A percentile compares a stretch with the other conserved stretches of the same genome.
Evolutionary conservation across 2,113 vertebrate genomes (phyloP).

Genomic region (Silurus meridionalis): DNA sequence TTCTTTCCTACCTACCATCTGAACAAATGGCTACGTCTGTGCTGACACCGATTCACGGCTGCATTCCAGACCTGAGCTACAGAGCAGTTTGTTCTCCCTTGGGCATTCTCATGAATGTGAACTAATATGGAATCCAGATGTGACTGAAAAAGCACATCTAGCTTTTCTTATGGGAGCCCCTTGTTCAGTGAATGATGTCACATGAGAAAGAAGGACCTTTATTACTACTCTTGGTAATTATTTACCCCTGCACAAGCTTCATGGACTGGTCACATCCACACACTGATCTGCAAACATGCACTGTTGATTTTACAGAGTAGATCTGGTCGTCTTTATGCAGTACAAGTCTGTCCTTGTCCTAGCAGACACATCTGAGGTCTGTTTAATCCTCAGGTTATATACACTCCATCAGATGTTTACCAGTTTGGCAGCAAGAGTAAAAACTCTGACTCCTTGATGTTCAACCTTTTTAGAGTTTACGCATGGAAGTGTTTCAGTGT

Average conservation of each 20-base stretch:
- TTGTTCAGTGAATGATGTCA: conserved; percentile 16
- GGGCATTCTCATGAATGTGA: conserved; percentile 22
- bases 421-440: conserved; percentile 34
- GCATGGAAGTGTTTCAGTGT: conserved; percentile 2
- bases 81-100: conserved; percentile 20
- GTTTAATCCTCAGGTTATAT: conserved; percentile 44
- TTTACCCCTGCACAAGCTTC: conserved; percentile 37
- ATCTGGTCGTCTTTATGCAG: background rate
- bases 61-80: conserved; percentile 45
- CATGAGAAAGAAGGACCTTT: conserved; percentile 35
- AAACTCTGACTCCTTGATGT: conserved; percentile 33
- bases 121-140: conserved; percentile 53
- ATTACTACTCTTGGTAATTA: conserved; percentile 39
- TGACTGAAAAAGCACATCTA: conserved; percentile 27
- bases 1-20: conserved; percentile 2
- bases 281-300: conserved; percentile 17
- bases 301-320: background rate
- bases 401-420: conserved; percentile 39
- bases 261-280: conserved; percentile 24
- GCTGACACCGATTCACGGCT: conserved; percentile 43
- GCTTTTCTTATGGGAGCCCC: conserved; percentile 1
- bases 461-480: conserved; percentile 22
- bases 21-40: conserved; percentile 21
- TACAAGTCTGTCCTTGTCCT: conserved; percentile 4
- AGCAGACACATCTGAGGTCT: conserved; percentile 42